Base-by-base conservation (phyloP, 2,888 invertebrate species). In the Troides oblongomaculatus region DNA sequence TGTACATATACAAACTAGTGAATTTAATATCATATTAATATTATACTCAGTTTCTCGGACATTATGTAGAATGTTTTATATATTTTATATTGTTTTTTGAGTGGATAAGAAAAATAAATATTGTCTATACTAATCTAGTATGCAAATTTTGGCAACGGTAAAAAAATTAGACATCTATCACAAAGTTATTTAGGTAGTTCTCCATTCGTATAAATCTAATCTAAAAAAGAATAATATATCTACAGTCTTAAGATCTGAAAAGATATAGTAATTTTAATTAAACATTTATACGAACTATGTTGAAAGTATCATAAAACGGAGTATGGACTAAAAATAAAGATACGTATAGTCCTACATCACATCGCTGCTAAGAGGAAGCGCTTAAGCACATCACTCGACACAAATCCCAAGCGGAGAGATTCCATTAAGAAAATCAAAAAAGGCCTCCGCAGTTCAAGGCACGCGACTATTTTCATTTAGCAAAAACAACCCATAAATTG, bases 401-500 rank as follows among this genome's bases (percentile, higher is more conserved):
- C 86, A 90, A 91, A 92, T 91, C 92, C 92, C 90, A 79, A 85
- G 88, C 88, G 90, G 82, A 89, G 89, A 91, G 90, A 91, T 90
- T 92, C 92, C 92, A 92, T 92, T 92, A 92, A 90, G 92, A 89
- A 92, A 92, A 92, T 92, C 90, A 92, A 92, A 92, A 91, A 92
- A 92, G 89, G 90, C 87, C 88, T 88, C 84, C 84, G 86, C 84
- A 84, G 85, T 89, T 89, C 90, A 86, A 84, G 87, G 86, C 82
- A 81, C 84, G 84, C 87, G 89, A 92, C 90, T 91, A 91, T 92
- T 92, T 92, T 92, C 92, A 92, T 92, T 92, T 92, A 92, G 92
- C 91, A 92, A 92, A 92, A 92, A 92, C 92, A 92, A 90, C 86
- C 92, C 91, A 92, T 92, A 92, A 92, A 92, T 92, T 92, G 92